These are phyloP conservation scores for Bombycilla garrulus DNA, from an alignment of 2,113 vertebrate genomes.

Conservation along the genomic window DNA sequence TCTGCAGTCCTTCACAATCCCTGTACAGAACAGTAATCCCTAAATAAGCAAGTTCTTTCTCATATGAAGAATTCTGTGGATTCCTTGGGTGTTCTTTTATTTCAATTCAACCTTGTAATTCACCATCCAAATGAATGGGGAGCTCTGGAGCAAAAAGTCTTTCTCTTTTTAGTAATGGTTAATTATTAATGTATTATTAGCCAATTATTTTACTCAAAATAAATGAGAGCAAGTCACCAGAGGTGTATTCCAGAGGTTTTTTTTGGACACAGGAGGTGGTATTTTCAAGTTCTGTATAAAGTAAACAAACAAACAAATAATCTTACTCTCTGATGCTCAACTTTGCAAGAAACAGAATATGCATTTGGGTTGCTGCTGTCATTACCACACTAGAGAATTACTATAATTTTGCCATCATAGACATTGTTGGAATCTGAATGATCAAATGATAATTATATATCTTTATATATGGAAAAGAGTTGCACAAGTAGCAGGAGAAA, in stretches of 20 bases:
- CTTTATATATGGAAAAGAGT: neutral
- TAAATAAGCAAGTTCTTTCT: neutral
- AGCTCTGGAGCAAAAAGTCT: neutral
- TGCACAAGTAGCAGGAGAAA: neutral
- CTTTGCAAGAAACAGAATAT: neutral
- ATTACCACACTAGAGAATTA: neutral
- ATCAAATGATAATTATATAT: neutral
- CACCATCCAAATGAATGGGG: neutral
- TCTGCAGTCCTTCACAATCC: fast-evolving
- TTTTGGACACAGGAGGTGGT: neutral
- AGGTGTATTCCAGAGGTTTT: neutral
- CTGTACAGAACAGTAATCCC: neutral
- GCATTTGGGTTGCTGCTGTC: neutral
- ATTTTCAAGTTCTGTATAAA: neutral
- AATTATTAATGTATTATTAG: neutral
- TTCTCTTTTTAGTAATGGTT: neutral
- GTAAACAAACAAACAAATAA: neutral
- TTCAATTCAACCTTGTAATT: neutral
- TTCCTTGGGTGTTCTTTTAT: neutral
- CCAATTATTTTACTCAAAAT: neutral
- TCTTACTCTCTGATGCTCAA: neutral
- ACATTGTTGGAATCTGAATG: neutral
- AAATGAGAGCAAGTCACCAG: neutral
- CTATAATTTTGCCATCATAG: neutral
- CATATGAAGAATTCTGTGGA: neutral